phyloP scores from a whole-genome alignment of 2,113 vertebrate species.

The Podilymbus podiceps region DNA sequence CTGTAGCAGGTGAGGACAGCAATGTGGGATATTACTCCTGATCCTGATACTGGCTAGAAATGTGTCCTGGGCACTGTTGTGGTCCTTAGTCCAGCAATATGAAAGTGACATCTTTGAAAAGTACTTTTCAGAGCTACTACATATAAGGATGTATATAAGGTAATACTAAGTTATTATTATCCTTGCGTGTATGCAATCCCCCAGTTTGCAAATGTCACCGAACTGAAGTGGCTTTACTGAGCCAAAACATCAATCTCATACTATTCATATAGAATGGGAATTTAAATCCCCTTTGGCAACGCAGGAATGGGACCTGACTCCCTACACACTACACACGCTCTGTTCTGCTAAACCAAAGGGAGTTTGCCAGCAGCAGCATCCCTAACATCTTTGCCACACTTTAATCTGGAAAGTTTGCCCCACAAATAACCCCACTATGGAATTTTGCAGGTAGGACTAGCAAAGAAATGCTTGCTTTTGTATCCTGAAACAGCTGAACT shows the following conservation, averaged over 20 bases:
- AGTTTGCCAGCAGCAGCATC: not conserved
- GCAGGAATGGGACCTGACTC: not conserved
- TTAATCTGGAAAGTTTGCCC: not conserved
- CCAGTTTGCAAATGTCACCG: not conserved
- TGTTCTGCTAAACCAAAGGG: not conserved
- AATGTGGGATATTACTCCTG: not conserved
- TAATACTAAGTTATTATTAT: not conserved
- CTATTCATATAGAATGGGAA: not conserved
- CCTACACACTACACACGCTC: not conserved
- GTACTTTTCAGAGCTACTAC: not conserved
- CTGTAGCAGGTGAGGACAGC: not conserved
- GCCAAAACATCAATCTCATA: not conserved
- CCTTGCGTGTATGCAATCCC: not conserved
- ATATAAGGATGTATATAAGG: not conserved
- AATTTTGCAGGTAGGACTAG: not conserved
- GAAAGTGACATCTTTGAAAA: not conserved
- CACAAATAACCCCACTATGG: rapidly evolving
- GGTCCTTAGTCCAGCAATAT: not conserved
- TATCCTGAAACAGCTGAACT: not conserved
- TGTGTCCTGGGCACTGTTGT: not conserved
- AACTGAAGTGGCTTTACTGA: not conserved
- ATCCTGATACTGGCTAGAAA: not conserved
- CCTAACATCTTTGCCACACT: not conserved
- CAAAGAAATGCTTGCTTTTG: not conserved
- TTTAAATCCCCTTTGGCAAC: not conserved